A percentile compares a stretch with the other conserved stretches of the same genome.
Conservation (phyloP, 2,797 vertebrate species). For the Hemitrygon akajei region DNA sequence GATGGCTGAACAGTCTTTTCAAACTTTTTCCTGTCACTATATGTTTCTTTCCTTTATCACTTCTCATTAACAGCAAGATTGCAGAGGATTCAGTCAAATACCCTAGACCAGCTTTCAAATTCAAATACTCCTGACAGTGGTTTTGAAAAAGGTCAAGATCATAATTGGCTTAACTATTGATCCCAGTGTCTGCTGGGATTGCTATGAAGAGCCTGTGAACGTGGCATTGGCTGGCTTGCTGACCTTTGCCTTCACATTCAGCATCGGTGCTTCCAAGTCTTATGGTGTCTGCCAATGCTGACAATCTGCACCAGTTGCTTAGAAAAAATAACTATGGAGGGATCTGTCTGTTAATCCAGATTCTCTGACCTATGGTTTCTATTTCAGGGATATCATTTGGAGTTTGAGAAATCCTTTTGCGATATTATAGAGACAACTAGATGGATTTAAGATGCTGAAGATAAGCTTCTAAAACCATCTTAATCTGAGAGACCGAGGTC, state of each 20-base stretch:
- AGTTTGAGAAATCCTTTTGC: neutral
- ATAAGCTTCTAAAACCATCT: neutral
- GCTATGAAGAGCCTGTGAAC: neutral
- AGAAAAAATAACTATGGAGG: neutral
- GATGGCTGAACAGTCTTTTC: neutral
- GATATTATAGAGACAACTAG: neutral
- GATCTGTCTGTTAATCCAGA: neutral
- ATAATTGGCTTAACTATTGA: conserved; percentile 31
- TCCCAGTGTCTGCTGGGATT: neutral
- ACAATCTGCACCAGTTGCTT: neutral
- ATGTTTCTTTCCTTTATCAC: neutral
- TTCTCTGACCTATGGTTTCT: neutral
- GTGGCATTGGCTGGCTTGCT: neutral
- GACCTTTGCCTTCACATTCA: conserved; percentile 1
- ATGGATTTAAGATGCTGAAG: neutral
- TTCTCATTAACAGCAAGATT: neutral
- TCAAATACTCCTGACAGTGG: neutral
- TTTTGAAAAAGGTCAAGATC: conserved; percentile 17
- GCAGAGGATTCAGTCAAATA: neutral
- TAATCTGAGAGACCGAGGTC: neutral
- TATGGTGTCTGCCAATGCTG: neutral
- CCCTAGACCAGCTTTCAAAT: conserved; percentile 9
- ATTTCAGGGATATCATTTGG: neutral
- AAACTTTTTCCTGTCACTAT: neutral
- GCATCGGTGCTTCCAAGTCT: neutral